These are phyloP conservation scores for Malurus melanocephalus DNA, from an alignment of 2,113 vertebrate species.

Conservation along the genomic window DNA sequence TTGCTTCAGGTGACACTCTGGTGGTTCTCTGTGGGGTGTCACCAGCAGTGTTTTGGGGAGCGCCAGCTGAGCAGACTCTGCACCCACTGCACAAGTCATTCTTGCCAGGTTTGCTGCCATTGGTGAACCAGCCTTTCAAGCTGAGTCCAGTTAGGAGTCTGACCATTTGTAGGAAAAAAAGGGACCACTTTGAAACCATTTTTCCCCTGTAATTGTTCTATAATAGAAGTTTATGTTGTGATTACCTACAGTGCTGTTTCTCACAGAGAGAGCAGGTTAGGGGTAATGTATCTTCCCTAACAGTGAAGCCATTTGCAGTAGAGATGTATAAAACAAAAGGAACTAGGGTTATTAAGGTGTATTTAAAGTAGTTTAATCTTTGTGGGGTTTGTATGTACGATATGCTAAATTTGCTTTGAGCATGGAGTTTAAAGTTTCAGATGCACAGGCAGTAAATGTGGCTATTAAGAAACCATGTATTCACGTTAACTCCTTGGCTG, in stretches of 20 bases:
- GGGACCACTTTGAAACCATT: not conserved
- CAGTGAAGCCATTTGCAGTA: constrained; percentile 11
- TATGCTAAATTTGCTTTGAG: constrained; percentile 59
- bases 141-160: not conserved
- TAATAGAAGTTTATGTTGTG: not conserved
- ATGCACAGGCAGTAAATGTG: constrained; percentile 53
- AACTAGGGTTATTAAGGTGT: constrained; percentile 9
- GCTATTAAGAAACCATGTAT: constrained; percentile 62
- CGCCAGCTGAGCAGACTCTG: not conserved
- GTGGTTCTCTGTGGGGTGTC: not conserved
- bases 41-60: not conserved
- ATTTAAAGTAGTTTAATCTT: constrained; percentile 45
- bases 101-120: not conserved
- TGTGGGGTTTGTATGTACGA: constrained; percentile 2
- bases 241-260: constrained; percentile 3
- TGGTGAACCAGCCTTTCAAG: not conserved
- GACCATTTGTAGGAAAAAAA: not conserved
- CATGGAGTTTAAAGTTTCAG: constrained; percentile 35
- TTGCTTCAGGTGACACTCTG: not conserved
- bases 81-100: not conserved
- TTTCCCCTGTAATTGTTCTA: not conserved
- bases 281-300: not conserved
- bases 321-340: constrained; percentile 39
- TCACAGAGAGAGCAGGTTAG: not conserved
- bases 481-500: constrained; percentile 44